Percentiles rank a stretch among this genome's conserved stretches.
phyloP scores from a whole-genome alignment of 92 coral and sea anemone species.

The Epizoanthus illoricatus region DNA sequence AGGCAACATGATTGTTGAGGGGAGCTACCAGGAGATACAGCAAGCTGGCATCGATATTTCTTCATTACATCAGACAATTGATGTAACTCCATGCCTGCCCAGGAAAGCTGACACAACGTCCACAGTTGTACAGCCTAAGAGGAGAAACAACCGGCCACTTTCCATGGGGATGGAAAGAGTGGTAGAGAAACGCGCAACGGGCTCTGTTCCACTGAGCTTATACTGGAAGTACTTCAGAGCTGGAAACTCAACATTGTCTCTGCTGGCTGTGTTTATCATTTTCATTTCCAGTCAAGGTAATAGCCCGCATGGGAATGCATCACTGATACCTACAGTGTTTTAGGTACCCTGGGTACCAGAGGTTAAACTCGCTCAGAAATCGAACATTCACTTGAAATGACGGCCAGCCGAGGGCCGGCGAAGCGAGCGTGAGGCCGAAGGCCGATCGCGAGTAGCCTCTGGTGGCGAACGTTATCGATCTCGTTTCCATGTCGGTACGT shows the following conservation, averaged over 20 bases:
- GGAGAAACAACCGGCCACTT: background rate
- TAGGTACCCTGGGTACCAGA: too few species aligned
- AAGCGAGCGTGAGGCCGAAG: too few species aligned
- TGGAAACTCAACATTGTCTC: constrained; percentile 32
- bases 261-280: constrained; percentile 2
- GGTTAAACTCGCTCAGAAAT: too few species aligned
- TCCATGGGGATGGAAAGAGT: constrained; percentile 32
- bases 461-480: too few species aligned
- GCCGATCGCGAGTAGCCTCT: too few species aligned
- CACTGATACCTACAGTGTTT: too few species aligned
- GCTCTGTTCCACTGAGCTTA: constrained; percentile 23
- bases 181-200: constrained; percentile 31
- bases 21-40: constrained; percentile 24
- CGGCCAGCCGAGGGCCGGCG: too few species aligned
- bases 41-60: constrained; percentile 31
- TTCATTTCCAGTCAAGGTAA: constrained; percentile 36
- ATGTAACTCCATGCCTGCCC: constrained; percentile 22
- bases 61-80: constrained; percentile 18
- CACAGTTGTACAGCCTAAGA: background rate
- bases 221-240: constrained; percentile 47
- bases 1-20: constrained; percentile 27
- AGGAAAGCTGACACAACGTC: constrained; percentile 2
- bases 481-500: too few species aligned
- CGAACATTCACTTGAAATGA: too few species aligned
- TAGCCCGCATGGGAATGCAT: background rate